Conservation (phyloP, 1,140 invertebrate genomes). For the Wiebesia pumilae region DNA sequence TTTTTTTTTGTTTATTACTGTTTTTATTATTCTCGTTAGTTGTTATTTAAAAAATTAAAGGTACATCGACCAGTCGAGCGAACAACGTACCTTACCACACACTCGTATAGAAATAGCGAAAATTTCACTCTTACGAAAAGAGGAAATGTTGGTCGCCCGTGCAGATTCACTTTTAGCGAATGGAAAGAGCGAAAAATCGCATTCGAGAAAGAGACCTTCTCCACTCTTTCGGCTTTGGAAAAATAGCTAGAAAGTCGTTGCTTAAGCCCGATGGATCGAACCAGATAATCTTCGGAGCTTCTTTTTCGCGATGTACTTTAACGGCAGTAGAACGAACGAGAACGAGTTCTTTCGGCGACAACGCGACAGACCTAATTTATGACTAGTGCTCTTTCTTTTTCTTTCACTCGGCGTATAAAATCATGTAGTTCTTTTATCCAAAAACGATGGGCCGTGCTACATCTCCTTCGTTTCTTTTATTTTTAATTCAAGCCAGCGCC, state of each 20-base stretch:
- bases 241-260: constrained; percentile 37
- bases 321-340: constrained; percentile 17
- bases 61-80: too few species aligned
- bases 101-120: neutral
- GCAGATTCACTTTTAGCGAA: neutral
- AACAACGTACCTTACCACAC: too few species aligned
- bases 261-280: neutral
- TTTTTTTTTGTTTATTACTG: too few species aligned
- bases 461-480: neutral
- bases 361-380: constrained; percentile 46
- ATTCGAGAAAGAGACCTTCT: neutral
- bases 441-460: constrained; percentile 8
- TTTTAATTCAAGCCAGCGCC: neutral
- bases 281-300: constrained; percentile 30
- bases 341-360: constrained; percentile 36
- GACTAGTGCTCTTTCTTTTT: constrained; percentile 38
- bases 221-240: neutral
- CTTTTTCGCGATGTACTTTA: constrained; percentile 32
- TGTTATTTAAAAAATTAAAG: too few species aligned
- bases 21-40: too few species aligned
- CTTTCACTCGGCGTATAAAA: constrained; percentile 20
- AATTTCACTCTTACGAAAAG: neutral
- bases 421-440: neutral
- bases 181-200: neutral
- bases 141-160: neutral